Base-by-base conservation (phyloP, 2,888 invertebrate species). In the Thymelicus acteon region DNA sequence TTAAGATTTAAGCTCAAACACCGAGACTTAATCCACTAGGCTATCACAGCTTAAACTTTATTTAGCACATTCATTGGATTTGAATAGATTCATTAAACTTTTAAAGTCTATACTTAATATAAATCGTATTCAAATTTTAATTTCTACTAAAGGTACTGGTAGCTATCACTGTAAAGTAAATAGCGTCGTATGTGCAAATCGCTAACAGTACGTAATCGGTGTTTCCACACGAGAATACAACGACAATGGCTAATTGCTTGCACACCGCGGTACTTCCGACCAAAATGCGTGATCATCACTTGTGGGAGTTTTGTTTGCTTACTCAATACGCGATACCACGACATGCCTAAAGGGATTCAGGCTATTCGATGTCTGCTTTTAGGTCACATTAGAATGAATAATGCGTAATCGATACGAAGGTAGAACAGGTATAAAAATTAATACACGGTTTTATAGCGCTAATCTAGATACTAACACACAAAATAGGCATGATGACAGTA, bases 311-410 rank as follows among this genome's bases (percentile, higher is more conserved):
- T 54, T 54, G 54, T 54, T 54, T 24, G 54, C 54, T 54, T 54
- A 54, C 54, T 54, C 54, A 24, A 54, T 54, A 54, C 19, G 54
- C 24, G 54, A 54, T 54, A 24, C 2, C 54, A 54, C 10, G 54
- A 54, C 15, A 7, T 0, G 19, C 54, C 10, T 54, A 24, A 24
- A 54, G 15, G 7, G 24, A 24, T 54, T 24, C 0, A 12, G 8
- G 54, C 24, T 54, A 12, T 10, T 24, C 6, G 54, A 54, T 54
- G 12, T 24, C 54, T 54, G 54, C 24, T 54, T 54, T 54, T 54
- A 52, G 54, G 12, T 54, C 54, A 54, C 24, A 12, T 54, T 24
- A 24, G 54, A 54, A 24, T 54, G 12, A 54, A 12, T 12, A 54
- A 54, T 24, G 12, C 24, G 10, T 4, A 4, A 12, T 54, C 2